Percentiles rank a stretch among this genome's conserved stretches.
Conservation (phyloP, 2,888 invertebrate genomes). For the Peribatodes rhomboidaria region DNA sequence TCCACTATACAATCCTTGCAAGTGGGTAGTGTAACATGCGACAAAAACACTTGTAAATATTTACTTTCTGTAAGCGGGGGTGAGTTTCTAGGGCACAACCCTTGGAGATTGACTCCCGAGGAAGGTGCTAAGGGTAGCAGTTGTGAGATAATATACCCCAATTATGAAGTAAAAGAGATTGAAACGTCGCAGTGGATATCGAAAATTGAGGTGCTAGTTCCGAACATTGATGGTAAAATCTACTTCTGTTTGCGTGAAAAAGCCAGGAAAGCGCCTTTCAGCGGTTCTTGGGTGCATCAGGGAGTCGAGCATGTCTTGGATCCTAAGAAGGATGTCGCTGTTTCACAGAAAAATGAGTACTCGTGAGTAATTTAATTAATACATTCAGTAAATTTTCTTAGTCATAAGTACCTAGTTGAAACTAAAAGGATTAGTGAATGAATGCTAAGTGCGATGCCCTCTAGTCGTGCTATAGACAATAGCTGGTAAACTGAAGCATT, state of each 20-base stretch:
- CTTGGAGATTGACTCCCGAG: slow-evolving; percentile 75
- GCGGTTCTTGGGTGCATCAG: slow-evolving; percentile 83
- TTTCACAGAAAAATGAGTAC: slow-evolving; percentile 26
- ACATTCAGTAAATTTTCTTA: background rate
- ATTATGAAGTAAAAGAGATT: slow-evolving; percentile 75
- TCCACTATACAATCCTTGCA: slow-evolving; percentile 68
- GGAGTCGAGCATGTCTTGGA: slow-evolving; percentile 77
- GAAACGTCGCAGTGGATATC: slow-evolving; percentile 66
- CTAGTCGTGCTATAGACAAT: background rate
- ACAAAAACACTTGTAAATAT: slow-evolving; percentile 77
- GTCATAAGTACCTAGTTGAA: background rate
- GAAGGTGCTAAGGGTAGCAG: slow-evolving; percentile 64
- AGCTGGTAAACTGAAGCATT: background rate
- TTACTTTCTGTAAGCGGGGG: slow-evolving; percentile 75
- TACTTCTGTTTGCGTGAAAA: slow-evolving; percentile 72
- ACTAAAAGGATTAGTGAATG: slow-evolving; percentile 19
- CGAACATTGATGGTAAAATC: slow-evolving; percentile 61
- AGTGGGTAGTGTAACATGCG: slow-evolving; percentile 64
- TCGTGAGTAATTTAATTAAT: slow-evolving; percentile 51
- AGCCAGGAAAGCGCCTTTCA: slow-evolving; percentile 62
- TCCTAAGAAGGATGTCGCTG: slow-evolving; percentile 54
- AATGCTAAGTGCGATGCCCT: slow-evolving; percentile 11
- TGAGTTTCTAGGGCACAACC: slow-evolving; percentile 76
- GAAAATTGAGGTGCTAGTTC: slow-evolving; percentile 66
- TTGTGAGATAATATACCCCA: slow-evolving; percentile 72